These are phyloP conservation scores for Ochropleura leucogaster DNA, from an alignment of 2,888 invertebrate species.

Conservation along the genomic window DNA sequence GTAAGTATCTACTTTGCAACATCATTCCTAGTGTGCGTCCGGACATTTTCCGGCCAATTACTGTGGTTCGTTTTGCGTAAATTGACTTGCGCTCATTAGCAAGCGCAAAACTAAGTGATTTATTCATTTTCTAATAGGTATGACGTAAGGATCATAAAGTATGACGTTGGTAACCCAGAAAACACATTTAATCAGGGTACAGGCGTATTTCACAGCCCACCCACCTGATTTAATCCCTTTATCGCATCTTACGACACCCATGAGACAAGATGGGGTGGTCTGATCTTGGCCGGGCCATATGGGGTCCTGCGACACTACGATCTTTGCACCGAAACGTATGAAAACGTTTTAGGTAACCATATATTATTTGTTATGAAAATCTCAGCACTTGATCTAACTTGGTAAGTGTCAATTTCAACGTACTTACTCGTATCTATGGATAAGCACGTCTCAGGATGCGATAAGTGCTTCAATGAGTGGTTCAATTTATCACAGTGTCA, in stretches of 20 bases:
- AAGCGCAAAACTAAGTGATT: constrained; percentile 11
- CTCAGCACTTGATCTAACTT: constrained; percentile 24
- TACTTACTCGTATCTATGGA: constrained; percentile 49
- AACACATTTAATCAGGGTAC: constrained; percentile 23
- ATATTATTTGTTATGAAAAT: constrained; percentile 21
- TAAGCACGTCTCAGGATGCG: constrained; percentile 53
- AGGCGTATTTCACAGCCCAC: constrained; percentile 40
- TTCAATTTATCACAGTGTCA: constrained; percentile 69
- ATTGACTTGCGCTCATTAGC: constrained; percentile 30
- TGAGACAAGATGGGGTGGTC: constrained; percentile 30
- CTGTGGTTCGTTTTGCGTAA: constrained; percentile 20
- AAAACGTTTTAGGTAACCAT: neutral
- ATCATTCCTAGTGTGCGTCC: constrained; percentile 15
- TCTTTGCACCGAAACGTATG: constrained; percentile 12
- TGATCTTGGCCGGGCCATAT: constrained; percentile 25
- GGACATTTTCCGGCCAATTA: constrained; percentile 32
- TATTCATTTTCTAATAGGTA: constrained; percentile 20
- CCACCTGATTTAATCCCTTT: constrained; percentile 50
- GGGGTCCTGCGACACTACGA: constrained; percentile 20
- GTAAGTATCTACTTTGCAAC: constrained; percentile 15
- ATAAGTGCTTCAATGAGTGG: constrained; percentile 67
- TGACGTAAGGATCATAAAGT: constrained; percentile 14
- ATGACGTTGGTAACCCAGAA: neutral
- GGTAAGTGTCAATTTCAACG: constrained; percentile 56
- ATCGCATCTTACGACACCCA: constrained; percentile 46